Evolutionary conservation across 2,888 invertebrate species (phyloP).

Genomic region (Epinotia nisella): DNA sequence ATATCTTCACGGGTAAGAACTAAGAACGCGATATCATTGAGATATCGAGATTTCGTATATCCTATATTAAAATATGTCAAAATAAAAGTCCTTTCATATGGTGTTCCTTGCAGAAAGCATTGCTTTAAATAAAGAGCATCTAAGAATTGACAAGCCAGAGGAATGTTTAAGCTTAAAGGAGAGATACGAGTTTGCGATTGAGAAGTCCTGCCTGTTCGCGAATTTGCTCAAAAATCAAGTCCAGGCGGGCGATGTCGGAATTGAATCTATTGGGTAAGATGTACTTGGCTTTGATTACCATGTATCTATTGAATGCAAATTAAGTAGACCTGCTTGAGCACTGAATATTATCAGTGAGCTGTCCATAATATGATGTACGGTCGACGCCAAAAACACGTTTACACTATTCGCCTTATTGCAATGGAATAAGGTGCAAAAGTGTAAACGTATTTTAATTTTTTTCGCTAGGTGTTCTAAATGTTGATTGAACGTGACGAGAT

Average conservation of each 20-base stretch:
- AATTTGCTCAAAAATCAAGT: slow-evolving; percentile 87
- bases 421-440: too few species aligned
- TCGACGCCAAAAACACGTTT: too few species aligned
- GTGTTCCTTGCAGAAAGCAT: slow-evolving; percentile 63
- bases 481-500: too few species aligned
- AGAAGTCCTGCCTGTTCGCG: slow-evolving; percentile 88
- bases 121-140: slow-evolving; percentile 81
- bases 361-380: too few species aligned
- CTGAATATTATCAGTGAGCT: not conserved
- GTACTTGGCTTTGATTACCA: not conserved
- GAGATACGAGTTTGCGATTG: slow-evolving; percentile 89
- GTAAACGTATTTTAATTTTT: too few species aligned
- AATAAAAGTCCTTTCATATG: not conserved
- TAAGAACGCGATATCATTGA: too few species aligned
- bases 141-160: slow-evolving; percentile 86
- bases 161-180: slow-evolving; percentile 92
- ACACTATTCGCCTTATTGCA: too few species aligned
- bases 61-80: not conserved
- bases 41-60: too few species aligned
- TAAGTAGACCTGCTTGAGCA: not conserved
- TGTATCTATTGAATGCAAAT: not conserved
- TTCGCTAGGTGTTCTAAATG: too few species aligned
- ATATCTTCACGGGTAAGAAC: too few species aligned
- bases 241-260: slow-evolving; percentile 85
- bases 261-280: slow-evolving; percentile 89